Percentiles rank a stretch among this genome's conserved stretches.
phyloP scores from a whole-genome alignment of 2,888 invertebrate genomes.

The Steinernema hermaphroditum region DNA sequence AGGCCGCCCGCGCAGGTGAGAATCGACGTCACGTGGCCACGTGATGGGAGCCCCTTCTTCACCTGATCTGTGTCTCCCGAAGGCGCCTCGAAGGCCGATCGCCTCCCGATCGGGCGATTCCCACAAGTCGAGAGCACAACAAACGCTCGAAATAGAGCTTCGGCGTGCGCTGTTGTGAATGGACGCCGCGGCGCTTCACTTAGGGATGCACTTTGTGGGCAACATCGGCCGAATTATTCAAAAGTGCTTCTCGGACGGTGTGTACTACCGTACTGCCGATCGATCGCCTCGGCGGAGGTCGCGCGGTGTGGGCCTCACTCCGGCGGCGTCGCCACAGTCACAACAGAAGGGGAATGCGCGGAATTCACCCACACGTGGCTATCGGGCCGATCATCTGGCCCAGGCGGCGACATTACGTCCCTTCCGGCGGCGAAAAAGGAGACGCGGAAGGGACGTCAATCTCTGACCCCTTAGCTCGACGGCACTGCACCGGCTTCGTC shows the following conservation, averaged over 20 bases:
- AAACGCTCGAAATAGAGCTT: too few relatives aligned
- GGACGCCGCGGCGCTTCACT: too few relatives aligned
- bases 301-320: background rate
- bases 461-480: slow-evolving; percentile 11
- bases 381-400: background rate
- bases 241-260: background rate
- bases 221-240: background rate
- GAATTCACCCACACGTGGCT: background rate
- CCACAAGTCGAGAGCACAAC: too few relatives aligned
- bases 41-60: too few relatives aligned
- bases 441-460: background rate
- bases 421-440: slow-evolving; percentile 13
- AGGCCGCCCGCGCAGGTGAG: too few relatives aligned
- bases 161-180: too few relatives aligned
- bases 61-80: too few relatives aligned
- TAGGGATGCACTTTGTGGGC: too few relatives aligned
- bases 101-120: too few relatives aligned
- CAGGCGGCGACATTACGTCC: background rate
- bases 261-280: background rate
- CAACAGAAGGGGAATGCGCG: slow-evolving; percentile 1
- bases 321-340: background rate
- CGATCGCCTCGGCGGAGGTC: background rate
- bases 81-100: too few relatives aligned
- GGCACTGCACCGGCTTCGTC: too few relatives aligned
- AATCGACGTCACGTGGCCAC: too few relatives aligned